Base-by-base conservation (phyloP, 2,797 vertebrate genomes). In the Sebastes umbrosus region DNA sequence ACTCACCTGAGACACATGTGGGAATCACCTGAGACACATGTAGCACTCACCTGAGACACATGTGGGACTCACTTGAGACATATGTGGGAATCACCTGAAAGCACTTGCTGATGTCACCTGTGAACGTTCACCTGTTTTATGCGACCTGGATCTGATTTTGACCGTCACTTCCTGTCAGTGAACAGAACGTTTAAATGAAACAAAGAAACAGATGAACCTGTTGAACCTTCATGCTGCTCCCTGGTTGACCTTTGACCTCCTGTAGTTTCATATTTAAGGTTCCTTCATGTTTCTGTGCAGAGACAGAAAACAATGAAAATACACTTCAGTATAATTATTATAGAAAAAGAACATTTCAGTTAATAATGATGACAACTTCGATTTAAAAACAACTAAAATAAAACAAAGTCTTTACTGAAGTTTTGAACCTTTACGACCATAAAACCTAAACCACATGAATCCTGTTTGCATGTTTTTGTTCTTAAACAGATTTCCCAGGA, bases 231-330 rank as follows among this genome's bases (percentile, higher is more conserved):
- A 10, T 18, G 66, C 43, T 63, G 50, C 65, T 68, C 18, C 24
- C 20, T 18, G 60, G 14, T 25, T 72, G 66, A 66, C 59, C 32
- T 77, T 43, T 81, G 59, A 80, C 59, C 39, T 67, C 43, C 36
- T 63, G 25, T 31, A 24, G 54, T 84, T 69, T 79, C 34, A 43
- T 43, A 43, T 43, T 43, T 43, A 0, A 75, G 27, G 11, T 62
- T 75, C 32, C 32, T 69, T 75, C 20, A 55, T 31, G 14, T 69
- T 69, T 36, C 22, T 16, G 52, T 36, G 24, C 43, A 68, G 66
- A 68, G 46, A 52, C 7, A 69, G n/a, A 69, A 69, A 31, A 69
- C 6, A 2, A 32, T 22, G 18, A 22, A 46, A n/a, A 22, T 54
- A 54, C 32, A 59, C 25, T 20, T 39, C 1, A 8, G 1, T 25